Evolutionary conservation across 2,113 vertebrate genomes (phyloP).

Genomic region (Poeciliopsis prolifica): DNA sequence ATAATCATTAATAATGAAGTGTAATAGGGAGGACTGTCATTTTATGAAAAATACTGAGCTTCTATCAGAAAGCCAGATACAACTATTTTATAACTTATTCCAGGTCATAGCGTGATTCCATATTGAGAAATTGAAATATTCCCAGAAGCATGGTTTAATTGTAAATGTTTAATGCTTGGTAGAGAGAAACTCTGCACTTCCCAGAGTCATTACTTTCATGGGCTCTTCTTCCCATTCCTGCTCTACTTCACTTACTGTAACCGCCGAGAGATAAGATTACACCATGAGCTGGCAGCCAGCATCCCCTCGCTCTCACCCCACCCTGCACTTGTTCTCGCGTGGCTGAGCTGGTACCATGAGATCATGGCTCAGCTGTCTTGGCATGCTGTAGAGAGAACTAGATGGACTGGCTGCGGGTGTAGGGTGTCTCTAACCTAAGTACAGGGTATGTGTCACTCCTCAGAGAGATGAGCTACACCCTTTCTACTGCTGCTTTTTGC

Average conservation of each 20-base stretch:
- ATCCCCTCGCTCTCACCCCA: slow-evolving; percentile 39
- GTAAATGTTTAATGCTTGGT: slow-evolving; percentile 49
- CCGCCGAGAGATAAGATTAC: slow-evolving; percentile 70
- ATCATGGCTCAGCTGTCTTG: slow-evolving; percentile 63
- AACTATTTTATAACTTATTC: background rate
- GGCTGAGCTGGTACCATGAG: slow-evolving; percentile 60
- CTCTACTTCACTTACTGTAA: slow-evolving; percentile 72
- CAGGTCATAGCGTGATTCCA: slow-evolving; percentile 42
- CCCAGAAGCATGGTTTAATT: slow-evolving; percentile 52
- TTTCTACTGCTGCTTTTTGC: slow-evolving; percentile 31
- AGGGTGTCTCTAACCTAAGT: slow-evolving; percentile 66
- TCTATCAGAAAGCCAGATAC: background rate
- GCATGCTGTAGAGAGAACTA: slow-evolving; percentile 34
- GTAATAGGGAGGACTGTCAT: background rate
- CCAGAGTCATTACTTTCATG: slow-evolving; percentile 63
- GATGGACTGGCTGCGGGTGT: slow-evolving; percentile 52
- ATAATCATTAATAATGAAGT: too few species aligned
- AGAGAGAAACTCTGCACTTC: slow-evolving; percentile 47
- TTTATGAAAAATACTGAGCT: background rate
- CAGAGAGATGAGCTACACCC: slow-evolving; percentile 54
- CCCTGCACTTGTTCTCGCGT: slow-evolving; percentile 32
- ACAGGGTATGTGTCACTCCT: slow-evolving; percentile 57
- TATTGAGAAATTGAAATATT: slow-evolving; percentile 35
- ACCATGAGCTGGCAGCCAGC: slow-evolving; percentile 60
- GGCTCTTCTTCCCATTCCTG: slow-evolving; percentile 52